Evolutionary conservation across 2,888 invertebrate genomes (phyloP).

Genomic region (Esperia sulphurella): DNA sequence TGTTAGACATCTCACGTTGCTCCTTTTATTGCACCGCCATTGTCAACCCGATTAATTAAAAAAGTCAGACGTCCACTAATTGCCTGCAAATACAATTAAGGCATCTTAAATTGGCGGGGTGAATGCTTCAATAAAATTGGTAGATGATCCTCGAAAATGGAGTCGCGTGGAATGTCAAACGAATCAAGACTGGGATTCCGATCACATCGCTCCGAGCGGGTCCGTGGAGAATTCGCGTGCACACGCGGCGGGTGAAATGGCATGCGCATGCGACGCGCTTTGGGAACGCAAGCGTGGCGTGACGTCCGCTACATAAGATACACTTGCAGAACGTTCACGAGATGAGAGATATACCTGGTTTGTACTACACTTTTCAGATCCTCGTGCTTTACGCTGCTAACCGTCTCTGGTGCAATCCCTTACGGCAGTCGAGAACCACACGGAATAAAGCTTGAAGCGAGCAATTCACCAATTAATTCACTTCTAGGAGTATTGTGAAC

Average conservation of each 20-base stretch:
- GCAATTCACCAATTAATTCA: not conserved
- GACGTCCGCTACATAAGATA: not conserved
- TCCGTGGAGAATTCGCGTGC: conserved; percentile 27
- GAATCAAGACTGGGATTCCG: conserved; percentile 13
- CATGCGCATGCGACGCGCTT: not conserved
- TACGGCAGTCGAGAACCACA: too few species aligned
- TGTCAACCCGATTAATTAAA: not conserved
- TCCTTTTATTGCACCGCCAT: not conserved
- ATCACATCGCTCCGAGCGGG: conserved; percentile 15
- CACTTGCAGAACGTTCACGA: too few species aligned
- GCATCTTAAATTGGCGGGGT: not conserved
- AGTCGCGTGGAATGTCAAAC: not conserved
- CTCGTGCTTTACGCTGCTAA: too few species aligned
- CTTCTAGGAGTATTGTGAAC: not conserved
- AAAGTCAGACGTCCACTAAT: not conserved
- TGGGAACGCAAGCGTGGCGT: not conserved
- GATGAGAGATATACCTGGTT: too few species aligned
- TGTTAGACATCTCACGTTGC: not conserved
- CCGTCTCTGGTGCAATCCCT: too few species aligned
- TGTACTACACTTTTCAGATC: too few species aligned
- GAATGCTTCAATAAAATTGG: not conserved
- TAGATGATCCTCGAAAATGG: not conserved
- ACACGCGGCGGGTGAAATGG: conserved; percentile 21
- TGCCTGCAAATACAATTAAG: not conserved
- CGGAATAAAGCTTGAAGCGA: not conserved